Percentiles rank a stretch among this genome's conserved stretches.
phyloP scores from a whole-genome alignment of 2,888 invertebrate species.

The Electrophaes corylata region DNA sequence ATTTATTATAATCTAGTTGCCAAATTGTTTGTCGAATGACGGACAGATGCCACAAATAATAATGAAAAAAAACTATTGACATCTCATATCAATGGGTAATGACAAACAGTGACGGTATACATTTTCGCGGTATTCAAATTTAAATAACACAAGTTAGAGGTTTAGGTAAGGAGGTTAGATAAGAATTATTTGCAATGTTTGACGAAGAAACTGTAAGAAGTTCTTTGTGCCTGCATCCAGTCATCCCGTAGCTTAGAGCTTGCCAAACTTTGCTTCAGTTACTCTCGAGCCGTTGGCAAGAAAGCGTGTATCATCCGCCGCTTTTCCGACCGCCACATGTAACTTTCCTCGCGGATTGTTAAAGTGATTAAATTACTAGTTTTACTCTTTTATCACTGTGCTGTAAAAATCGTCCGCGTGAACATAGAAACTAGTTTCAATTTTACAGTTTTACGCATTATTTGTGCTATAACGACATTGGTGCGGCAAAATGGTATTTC shows the following conservation, averaged over 20 bases:
- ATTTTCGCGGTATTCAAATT: no score
- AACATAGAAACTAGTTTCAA: background rate
- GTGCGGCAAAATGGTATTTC: slow-evolving; percentile 12
- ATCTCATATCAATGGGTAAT: no score
- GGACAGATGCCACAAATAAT: no score
- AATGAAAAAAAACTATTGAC: no score
- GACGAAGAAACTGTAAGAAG: background rate
- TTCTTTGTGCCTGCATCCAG: slow-evolving; percentile 1
- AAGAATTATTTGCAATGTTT: background rate
- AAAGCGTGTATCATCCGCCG: slow-evolving; percentile 51
- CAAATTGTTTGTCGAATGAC: no score
- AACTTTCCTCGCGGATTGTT: slow-evolving; percentile 45
- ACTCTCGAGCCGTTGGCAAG: slow-evolving; percentile 56
- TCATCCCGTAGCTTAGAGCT: slow-evolving; percentile 17
- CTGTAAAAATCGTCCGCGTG: slow-evolving; percentile 3
- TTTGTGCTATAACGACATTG: slow-evolving; percentile 10
- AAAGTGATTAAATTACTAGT: slow-evolving; percentile 4
- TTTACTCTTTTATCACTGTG: slow-evolving; percentile 7
- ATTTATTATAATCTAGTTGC: no score
- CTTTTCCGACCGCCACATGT: slow-evolving; percentile 40
- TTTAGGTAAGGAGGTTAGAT: no score
- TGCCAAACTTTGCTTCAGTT: slow-evolving; percentile 48
- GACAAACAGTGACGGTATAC: no score
- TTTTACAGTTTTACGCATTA: slow-evolving; percentile 14
- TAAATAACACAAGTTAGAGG: no score